phyloP scores from a whole-genome alignment of 2,113 vertebrate genomes.

The Esox niger region DNA sequence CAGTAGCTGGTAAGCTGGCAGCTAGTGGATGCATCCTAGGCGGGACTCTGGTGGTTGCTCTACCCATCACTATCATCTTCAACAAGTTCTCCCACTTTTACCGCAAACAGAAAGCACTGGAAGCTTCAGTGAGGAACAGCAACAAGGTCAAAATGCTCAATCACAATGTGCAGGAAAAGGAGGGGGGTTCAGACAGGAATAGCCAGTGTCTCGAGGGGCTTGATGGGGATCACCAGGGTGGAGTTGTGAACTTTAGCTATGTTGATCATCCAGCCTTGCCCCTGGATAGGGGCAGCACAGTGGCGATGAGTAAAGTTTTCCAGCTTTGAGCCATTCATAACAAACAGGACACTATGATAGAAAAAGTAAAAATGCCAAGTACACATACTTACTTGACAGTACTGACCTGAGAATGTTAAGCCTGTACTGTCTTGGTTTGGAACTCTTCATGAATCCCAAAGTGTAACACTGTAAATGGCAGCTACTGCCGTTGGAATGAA shows the following conservation, averaged over 20 bases:
- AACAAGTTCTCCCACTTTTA: conserved; percentile 99
- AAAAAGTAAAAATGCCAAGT: background rate
- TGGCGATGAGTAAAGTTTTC: conserved; percentile 33
- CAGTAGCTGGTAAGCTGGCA: conserved; percentile 88
- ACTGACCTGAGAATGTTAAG: background rate
- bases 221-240: conserved; percentile 48
- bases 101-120: conserved; percentile 90
- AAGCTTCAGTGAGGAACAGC: conserved; percentile 87
- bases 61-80: conserved; percentile 99
- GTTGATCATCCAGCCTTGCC: conserved; percentile 53
- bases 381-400: no score
- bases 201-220: conserved; percentile 58
- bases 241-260: conserved; percentile 67
- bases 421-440: no score
- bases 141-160: conserved; percentile 52
- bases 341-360: background rate
- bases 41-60: conserved; percentile 91
- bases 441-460: no score
- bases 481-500: background rate
- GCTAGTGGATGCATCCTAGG: conserved; percentile 93
- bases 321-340: conserved; percentile 34
- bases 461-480: background rate
- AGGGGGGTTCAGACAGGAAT: conserved; percentile 50
- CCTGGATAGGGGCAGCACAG: background rate
- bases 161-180: conserved; percentile 33